These are phyloP conservation scores for Noctua fimbriata DNA, from an alignment of 2,888 invertebrate genomes.

Conservation along the genomic window DNA sequence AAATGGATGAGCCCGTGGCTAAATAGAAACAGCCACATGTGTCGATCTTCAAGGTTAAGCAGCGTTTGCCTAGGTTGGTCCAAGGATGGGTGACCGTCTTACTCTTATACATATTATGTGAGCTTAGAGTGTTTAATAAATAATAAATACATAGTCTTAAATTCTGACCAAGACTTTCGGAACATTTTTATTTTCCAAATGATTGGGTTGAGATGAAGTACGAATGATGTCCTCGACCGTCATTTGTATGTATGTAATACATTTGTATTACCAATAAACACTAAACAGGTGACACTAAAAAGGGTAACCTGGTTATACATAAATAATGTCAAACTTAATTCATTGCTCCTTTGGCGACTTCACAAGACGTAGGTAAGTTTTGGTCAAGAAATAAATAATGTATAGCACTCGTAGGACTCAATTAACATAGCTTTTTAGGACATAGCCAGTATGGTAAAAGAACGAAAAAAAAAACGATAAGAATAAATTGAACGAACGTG, in stretches of 20 bases:
- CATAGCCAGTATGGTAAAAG: background rate
- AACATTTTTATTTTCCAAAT: slow-evolving; percentile 16
- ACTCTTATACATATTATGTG: background rate
- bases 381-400: background rate
- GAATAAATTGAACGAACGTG: background rate
- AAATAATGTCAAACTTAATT: slow-evolving; percentile 31
- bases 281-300: slow-evolving; percentile 18
- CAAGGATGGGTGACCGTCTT: background rate
- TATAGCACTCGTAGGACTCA: background rate
- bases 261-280: slow-evolving; percentile 13
- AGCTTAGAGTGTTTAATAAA: background rate
- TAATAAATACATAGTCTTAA: background rate
- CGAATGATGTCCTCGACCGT: slow-evolving; percentile 10
- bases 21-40: background rate
- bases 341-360: slow-evolving; percentile 15
- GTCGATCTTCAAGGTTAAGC: background rate
- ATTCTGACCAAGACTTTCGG: background rate
- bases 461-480: background rate
- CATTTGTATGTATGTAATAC: slow-evolving; percentile 2
- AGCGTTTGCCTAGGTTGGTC: background rate
- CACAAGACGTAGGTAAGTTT: background rate
- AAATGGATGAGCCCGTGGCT: background rate
- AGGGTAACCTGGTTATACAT: slow-evolving; percentile 26
- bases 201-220: slow-evolving; percentile 23
- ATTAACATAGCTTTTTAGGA: background rate